These are phyloP conservation scores for Zaprionus taronus DNA, from an alignment of 1,140 invertebrate genomes.

Conservation along the genomic window DNA sequence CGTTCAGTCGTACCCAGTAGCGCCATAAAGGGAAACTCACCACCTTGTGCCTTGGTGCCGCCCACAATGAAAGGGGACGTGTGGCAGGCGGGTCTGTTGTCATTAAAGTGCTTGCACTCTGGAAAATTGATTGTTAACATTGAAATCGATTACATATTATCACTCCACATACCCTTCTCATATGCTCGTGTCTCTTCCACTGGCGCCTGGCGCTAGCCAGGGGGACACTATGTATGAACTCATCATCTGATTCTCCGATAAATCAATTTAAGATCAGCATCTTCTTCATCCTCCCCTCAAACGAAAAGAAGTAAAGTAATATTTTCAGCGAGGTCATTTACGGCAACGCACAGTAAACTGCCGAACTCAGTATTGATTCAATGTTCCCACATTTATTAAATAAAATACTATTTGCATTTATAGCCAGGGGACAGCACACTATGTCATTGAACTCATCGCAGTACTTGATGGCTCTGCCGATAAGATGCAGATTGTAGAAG, in stretches of 20 bases:
- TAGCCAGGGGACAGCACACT: conserved; percentile 67
- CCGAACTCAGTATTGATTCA: no score
- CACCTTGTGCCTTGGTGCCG: conserved; percentile 59
- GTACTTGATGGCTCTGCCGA: conserved; percentile 53
- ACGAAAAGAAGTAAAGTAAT: no score
- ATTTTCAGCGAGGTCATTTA: no score
- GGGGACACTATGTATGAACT: no score
- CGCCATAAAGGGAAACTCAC: conserved; percentile 84
- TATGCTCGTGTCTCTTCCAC: conserved; percentile 29
- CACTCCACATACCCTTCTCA: conserved; percentile 48
- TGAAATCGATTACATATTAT: not conserved
- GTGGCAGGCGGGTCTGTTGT: conserved; percentile 38
- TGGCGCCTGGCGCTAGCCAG: not conserved
- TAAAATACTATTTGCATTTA: no score
- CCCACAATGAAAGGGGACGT: conserved; percentile 72
- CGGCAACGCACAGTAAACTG: no score
- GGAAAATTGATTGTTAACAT: not conserved
- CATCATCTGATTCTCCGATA: no score
- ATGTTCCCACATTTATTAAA: no score
- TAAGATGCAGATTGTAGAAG: conserved; percentile 61
- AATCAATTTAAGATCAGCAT: no score
- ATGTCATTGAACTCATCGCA: conserved; percentile 71
- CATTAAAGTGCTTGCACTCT: conserved; percentile 67
- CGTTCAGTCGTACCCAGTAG: conserved; percentile 58
- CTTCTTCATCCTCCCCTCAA: no score